Evolutionary conservation across 2,888 invertebrate genomes (phyloP).

Genomic region (Drosophila mettleri): DNA sequence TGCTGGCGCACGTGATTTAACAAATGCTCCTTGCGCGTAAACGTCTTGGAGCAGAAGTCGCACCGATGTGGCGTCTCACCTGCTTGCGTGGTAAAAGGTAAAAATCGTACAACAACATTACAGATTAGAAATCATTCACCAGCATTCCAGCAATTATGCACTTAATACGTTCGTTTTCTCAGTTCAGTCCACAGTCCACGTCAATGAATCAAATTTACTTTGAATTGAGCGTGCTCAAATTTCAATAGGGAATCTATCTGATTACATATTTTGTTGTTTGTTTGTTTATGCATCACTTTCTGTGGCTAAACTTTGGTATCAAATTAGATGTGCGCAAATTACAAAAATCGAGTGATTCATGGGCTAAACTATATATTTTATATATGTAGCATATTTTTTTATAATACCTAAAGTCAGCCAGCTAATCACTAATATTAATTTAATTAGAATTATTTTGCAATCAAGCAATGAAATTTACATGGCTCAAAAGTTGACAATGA

Average conservation of each 20-base stretch:
- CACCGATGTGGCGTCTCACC: conserved; percentile 94
- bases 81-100: conserved; percentile 53
- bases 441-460: not conserved
- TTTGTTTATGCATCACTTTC: not conserved
- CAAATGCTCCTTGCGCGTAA: conserved; percentile 94
- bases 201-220: not conserved
- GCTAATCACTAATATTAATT: not conserved
- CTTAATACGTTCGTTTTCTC: not conserved
- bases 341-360: not conserved
- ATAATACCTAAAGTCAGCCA: not conserved
- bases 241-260: not conserved
- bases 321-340: not conserved
- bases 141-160: not conserved
- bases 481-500: not conserved
- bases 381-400: not conserved
- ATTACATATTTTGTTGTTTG: not conserved
- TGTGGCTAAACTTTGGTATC: not conserved
- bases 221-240: not conserved
- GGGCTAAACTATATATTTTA: too few relatives aligned
- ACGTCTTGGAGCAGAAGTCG: conserved; percentile 94
- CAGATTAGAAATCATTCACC: conserved; percentile 85
- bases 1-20: conserved; percentile 93
- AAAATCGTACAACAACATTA: conserved; percentile 85
- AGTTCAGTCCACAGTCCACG: not conserved
- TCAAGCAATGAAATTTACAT: not conserved